Evolutionary conservation across 2,888 invertebrate species (phyloP).

Genomic region (Carabus problematicus): DNA sequence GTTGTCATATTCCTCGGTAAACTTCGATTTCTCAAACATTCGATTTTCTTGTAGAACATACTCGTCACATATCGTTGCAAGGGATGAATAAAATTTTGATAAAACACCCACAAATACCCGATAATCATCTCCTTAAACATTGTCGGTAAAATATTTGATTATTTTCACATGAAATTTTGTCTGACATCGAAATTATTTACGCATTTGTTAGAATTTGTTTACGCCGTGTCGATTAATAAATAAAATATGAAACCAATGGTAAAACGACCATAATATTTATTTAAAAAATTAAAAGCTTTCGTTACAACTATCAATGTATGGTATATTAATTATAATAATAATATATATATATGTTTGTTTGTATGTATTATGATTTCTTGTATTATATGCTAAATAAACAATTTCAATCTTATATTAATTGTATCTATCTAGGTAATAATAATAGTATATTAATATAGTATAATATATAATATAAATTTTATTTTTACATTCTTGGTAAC

Average conservation of each 20-base stretch:
- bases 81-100: too few species aligned
- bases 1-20: too few species aligned
- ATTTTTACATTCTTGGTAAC: conserved; percentile 27
- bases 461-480: too few species aligned
- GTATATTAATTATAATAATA: conserved; percentile 22
- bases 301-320: conserved; percentile 32
- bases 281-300: conserved; percentile 37
- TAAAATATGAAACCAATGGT: too few species aligned
- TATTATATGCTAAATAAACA: conserved; percentile 20
- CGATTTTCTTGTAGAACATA: too few species aligned
- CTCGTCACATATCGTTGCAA: too few species aligned
- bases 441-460: too few species aligned
- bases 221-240: neutral
- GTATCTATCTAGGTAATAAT: too few species aligned
- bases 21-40: too few species aligned
- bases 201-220: conserved; percentile 10
- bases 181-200: neutral
- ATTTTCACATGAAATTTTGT: neutral
- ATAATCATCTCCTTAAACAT: neutral
- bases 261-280: conserved; percentile 13
- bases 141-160: neutral
- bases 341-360: conserved; percentile 19
- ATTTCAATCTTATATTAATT: conserved; percentile 10
- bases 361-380: neutral
- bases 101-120: too few species aligned